Evolutionary conservation across 2,888 invertebrate species (phyloP).

Genomic region (Camponotus fellah): DNA sequence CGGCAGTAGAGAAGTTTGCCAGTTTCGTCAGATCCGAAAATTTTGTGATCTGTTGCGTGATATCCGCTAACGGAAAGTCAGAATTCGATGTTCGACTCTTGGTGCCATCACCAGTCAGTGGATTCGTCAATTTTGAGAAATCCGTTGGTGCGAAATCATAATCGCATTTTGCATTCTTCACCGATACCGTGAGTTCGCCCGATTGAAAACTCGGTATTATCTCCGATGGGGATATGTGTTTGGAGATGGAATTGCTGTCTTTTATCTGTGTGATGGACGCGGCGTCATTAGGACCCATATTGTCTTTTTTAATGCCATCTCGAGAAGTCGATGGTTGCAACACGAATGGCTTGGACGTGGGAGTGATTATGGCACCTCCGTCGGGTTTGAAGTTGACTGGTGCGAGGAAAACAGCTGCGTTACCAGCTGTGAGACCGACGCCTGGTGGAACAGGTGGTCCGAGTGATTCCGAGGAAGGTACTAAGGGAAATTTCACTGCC

Average conservation of each 20-base stretch:
- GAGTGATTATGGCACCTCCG: conserved; percentile 78
- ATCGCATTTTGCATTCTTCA: conserved; percentile 83
- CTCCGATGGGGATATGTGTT: conserved; percentile 76
- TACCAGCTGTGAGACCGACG: conserved; percentile 90
- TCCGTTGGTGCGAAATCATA: conserved; percentile 81
- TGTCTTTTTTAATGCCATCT: conserved; percentile 78
- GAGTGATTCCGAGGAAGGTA: conserved; percentile 92
- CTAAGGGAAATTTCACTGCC: conserved; percentile 90
- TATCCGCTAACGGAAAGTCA: conserved; percentile 83
- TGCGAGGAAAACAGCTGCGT: conserved; percentile 90
- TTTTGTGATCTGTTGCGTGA: conserved; percentile 82
- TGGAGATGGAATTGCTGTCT: conserved; percentile 65
- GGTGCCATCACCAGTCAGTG: conserved; percentile 75
- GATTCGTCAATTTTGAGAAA: conserved; percentile 79
- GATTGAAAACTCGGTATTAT: conserved; percentile 82
- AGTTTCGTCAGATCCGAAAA: conserved; percentile 83
- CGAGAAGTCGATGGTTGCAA: conserved; percentile 78
- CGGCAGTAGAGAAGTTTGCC: conserved; percentile 82
- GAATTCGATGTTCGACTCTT: conserved; percentile 75
- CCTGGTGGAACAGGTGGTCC: conserved; percentile 87
- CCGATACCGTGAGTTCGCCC: conserved; percentile 83
- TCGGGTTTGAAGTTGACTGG: conserved; percentile 86
- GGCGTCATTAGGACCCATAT: conserved; percentile 53
- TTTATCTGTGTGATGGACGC: conserved; percentile 73
- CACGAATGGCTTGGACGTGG: conserved; percentile 81